Conservation (phyloP, 2,888 invertebrate genomes). For the Volucella bombylans region DNA sequence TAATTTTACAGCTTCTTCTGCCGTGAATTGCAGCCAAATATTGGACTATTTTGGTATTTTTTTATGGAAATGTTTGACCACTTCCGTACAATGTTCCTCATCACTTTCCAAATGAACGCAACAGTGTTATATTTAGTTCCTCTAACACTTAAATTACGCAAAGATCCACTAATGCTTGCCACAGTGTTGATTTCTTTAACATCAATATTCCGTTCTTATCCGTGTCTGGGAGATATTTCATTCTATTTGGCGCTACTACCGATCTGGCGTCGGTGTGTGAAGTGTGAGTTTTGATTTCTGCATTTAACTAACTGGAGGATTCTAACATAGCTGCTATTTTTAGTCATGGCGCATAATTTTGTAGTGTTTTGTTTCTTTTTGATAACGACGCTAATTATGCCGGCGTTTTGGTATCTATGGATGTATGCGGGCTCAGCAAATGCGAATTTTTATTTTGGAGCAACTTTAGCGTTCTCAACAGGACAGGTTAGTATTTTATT, state of each 20-base stretch:
- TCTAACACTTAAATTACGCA: constrained; percentile 89
- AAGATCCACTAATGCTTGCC: constrained; percentile 91
- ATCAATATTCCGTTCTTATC: constrained; percentile 98
- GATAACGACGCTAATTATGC: constrained; percentile 94
- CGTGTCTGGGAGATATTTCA: constrained; percentile 96
- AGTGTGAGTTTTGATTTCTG: constrained; percentile 86
- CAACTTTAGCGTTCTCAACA: constrained; percentile 95
- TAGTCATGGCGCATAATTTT: constrained; percentile 97
- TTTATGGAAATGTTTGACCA: constrained; percentile 99
- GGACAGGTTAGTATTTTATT: constrained; percentile 85
- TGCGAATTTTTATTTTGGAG: constrained; percentile 99
- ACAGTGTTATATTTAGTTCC: constrained; percentile 95
- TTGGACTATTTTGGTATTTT: constrained; percentile 99
- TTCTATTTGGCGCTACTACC: constrained; percentile 95
- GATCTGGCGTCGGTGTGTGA: constrained; percentile 93
- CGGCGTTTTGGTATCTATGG: constrained; percentile 99
- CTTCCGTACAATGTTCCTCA: constrained; percentile 96
- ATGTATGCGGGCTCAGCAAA: constrained; percentile 98
- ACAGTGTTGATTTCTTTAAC: constrained; percentile 91
- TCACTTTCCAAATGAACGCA: constrained; percentile 98
- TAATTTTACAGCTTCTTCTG: constrained; percentile 88
- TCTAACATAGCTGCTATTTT: constrained; percentile 65
- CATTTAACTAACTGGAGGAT: neutral
- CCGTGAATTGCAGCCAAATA: constrained; percentile 97
- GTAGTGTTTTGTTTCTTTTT: constrained; percentile 95